Base-by-base conservation (phyloP, 1,140 invertebrate genomes). In the Drosophila setifemur region DNA sequence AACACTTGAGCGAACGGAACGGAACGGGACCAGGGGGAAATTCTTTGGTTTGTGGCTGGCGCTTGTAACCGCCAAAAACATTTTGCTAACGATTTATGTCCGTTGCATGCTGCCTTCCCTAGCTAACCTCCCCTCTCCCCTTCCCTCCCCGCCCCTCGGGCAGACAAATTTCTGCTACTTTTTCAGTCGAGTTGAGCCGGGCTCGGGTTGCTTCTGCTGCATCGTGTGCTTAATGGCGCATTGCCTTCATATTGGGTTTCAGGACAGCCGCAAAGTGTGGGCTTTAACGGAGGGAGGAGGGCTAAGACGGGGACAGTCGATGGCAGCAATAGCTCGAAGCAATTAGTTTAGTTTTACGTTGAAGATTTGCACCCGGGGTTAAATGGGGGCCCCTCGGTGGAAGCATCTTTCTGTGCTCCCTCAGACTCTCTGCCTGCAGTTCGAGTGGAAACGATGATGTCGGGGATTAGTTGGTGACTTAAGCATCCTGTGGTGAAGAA, bases 81-180 rank as follows among this genome's bases (percentile, higher is more conserved):
- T 82, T 82, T 82, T 83, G 78, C 78, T 82, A 83, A 82, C 78
- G 78, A 82, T 82, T 82, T 82, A 82, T 82, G 78, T 82, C 78
- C 73, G 78, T 78, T 82, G 68, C 78, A 83, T 73, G 79, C 66
- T 83, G 47, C 47, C 54, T 64, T 55, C 16, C 21, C 18, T n/a
- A n/a, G n/a, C n/a, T n/a, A n/a, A n/a, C 11, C 11, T 2, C 9
- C 11, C 1, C 14, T 4, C 11, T 25, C 29, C 48, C 29, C 33
- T 39, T 40, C 11, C 44, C 2, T n/a, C 26, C 19, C n/a, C 7
- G 11, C 7, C 12, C 11, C 35, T 29, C 39, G 14, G 40, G 35
- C 67, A 81, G 78, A 81, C 75, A 81, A 77, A 83, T 76, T 76
- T 50, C 68, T 63, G 77, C 78, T 61, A 77, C 60, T 81, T 81